Percentiles rank a stretch among this genome's conserved stretches.
Conservation (phyloP, 2,888 invertebrate genomes). For the Netelia fuscicornis region DNA sequence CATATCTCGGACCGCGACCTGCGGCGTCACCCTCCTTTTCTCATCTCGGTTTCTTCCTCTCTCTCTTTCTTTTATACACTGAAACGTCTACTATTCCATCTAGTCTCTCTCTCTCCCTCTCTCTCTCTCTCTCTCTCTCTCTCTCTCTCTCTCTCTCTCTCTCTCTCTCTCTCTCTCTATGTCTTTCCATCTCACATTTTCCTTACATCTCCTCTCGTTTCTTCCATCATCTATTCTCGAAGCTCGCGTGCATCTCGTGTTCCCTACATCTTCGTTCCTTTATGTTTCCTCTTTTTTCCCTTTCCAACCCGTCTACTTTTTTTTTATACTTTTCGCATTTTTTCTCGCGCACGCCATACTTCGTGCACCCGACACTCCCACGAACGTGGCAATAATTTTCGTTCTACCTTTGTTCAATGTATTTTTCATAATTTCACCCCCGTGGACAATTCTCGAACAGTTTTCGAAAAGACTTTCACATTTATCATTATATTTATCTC, state of each 20-base stretch:
- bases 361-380: conserved; percentile 22
- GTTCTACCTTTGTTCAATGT: not conserved
- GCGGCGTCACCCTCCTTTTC: conserved; percentile 47
- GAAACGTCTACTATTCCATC: conserved; percentile 51
- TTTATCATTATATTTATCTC: not conserved
- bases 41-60: conserved; percentile 17
- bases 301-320: not conserved
- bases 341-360: conserved; percentile 15
- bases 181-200: conserved; percentile 29
- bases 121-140: not conserved
- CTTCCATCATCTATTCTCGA: conserved; percentile 58
- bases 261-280: conserved; percentile 6
- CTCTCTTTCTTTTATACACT: conserved; percentile 35
- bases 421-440: conserved; percentile 13
- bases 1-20: conserved; percentile 65
- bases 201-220: conserved; percentile 40
- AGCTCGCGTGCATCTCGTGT: conserved; percentile 31
- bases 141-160: conserved; percentile 14
- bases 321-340: conserved; percentile 40
- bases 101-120: conserved; percentile 15
- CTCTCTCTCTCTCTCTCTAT: conserved; percentile 1
- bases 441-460: not conserved
- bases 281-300: conserved; percentile 21
- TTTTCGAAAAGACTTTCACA: not conserved
- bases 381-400: conserved; percentile 18